Conservation (phyloP, 2,797 vertebrate species). For the Toxotes lorentzi region DNA sequence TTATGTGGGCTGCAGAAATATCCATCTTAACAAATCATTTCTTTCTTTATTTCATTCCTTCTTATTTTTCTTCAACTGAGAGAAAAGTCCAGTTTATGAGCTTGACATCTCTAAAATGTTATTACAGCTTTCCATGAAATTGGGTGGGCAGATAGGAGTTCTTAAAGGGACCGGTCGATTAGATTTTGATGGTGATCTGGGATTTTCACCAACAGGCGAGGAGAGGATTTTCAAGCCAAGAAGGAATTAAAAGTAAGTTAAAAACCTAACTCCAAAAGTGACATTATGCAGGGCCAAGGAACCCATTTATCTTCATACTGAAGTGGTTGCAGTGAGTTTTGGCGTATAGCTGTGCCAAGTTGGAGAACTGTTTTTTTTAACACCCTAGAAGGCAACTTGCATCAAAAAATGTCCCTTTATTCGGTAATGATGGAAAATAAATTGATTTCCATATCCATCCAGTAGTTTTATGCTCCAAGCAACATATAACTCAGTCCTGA, state of each 20-base stretch:
- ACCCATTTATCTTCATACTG: conserved; percentile 12
- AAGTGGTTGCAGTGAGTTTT: conserved; percentile 16
- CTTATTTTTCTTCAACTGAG: conserved; percentile 22
- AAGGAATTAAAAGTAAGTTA: not conserved
- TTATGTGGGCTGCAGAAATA: conserved; percentile 36
- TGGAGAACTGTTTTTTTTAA: not conserved
- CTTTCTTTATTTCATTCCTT: not conserved
- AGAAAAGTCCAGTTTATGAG: conserved; percentile 25
- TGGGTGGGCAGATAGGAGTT: conserved; percentile 33
- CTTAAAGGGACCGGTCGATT: conserved; percentile 16
- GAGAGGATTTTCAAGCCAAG: conserved; percentile 11
- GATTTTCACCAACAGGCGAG: conserved; percentile 33
- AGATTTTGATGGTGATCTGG: conserved; percentile 43
- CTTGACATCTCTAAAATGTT: conserved; percentile 28
- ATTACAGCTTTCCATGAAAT: conserved; percentile 28
- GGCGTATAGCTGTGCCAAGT: conserved; percentile 11
- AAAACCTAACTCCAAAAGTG: conserved; percentile 10
- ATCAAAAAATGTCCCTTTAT: not conserved
- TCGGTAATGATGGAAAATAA: conserved; percentile 1
- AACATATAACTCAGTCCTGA: not conserved
- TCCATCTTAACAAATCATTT: conserved; percentile 23
- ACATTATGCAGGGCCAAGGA: not conserved
- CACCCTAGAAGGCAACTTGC: not conserved
- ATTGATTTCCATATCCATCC: not conserved
- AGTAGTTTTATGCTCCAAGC: not conserved